A percentile compares a stretch with the other conserved stretches of the same genome.
phyloP scores from a whole-genome alignment of 2,888 invertebrate species.

The Apamea anceps region DNA sequence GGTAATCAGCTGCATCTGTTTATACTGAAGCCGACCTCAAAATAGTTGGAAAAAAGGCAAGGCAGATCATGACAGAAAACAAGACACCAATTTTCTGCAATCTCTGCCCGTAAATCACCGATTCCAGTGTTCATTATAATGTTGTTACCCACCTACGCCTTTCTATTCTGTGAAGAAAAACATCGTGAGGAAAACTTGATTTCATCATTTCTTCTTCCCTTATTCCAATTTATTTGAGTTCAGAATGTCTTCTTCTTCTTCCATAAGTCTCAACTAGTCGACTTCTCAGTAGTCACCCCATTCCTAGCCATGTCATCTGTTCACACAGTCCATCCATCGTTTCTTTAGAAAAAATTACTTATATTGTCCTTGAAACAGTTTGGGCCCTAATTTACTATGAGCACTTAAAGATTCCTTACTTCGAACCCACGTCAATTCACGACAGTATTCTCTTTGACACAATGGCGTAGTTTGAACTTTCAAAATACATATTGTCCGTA shows the following conservation, averaged over 20 bases:
- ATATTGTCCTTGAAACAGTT: background rate
- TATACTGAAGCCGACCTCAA: too few relatives aligned
- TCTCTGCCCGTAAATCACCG: background rate
- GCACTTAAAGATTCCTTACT: too few relatives aligned
- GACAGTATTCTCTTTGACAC: too few relatives aligned
- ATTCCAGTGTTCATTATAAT: background rate
- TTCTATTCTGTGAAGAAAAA: background rate
- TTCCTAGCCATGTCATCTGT: background rate
- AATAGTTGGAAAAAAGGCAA: too few relatives aligned
- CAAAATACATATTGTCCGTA: too few relatives aligned
- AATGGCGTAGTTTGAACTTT: too few relatives aligned
- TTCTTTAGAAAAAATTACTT: background rate
- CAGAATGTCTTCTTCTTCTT: background rate
- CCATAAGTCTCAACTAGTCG: too few relatives aligned
- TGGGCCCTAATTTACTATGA: too few relatives aligned
- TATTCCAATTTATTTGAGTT: background rate
- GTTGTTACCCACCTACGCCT: background rate
- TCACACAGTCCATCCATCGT: background rate
- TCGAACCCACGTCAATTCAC: too few relatives aligned
- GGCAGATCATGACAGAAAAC: background rate
- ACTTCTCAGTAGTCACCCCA: background rate
- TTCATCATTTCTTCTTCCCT: too few relatives aligned
- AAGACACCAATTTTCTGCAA: background rate
- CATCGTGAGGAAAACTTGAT: background rate
- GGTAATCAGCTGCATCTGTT: background rate